Evolutionary conservation across 1,140 invertebrate genomes (phyloP), one percentile per base, ranked within the genome.

Genomic region (Drosophila novamexicana): DNA sequence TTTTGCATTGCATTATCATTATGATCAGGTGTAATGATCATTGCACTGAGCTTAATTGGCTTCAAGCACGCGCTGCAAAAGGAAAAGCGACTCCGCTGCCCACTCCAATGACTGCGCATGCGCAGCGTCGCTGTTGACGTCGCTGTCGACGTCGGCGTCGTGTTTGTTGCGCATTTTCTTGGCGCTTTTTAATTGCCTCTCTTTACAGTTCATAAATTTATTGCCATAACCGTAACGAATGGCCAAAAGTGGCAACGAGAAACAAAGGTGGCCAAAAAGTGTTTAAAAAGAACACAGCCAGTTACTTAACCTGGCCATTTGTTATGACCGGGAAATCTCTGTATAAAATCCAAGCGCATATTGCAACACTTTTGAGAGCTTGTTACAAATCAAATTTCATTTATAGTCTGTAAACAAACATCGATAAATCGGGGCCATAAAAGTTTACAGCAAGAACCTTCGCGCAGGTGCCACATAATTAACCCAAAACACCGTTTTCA

Each of bases 141-240:
- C 53, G 62, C n/a, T n/a, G 37, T 8, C 12, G 16, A 0, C 45
- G 45, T n/a, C 50, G 9, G 9, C 57, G 47, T 18, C 32, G 63
- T n/a, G 22, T 7, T 63, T 18, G 64, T 64, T 71, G 50, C 64
- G 65, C 65, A 54, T 68, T 73, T 67, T 67, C 70, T 73, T 73
- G 53, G 56, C 64, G 36, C 36, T 75, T 72, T 69, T 79, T 76
- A 77, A 79, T 75, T 78, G 57, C 69, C 53, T 42, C 57, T 50
- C 59, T 77, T 68, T 74, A 77, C 75, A 79, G 77, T 57, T 69
- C 69, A 77, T 77, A 77, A 79, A 75, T 75, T 75, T 75, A 75
- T 66, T 69, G 36, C 50, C 66, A 56, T 56, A 75, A 67, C 66
- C 65, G 73, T 63, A 66, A 77, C 65, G 47, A 65, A 42, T 18